Evolutionary conservation across 2,113 vertebrate genomes (phyloP).

Genomic region (Madoqua kirkii): DNA sequence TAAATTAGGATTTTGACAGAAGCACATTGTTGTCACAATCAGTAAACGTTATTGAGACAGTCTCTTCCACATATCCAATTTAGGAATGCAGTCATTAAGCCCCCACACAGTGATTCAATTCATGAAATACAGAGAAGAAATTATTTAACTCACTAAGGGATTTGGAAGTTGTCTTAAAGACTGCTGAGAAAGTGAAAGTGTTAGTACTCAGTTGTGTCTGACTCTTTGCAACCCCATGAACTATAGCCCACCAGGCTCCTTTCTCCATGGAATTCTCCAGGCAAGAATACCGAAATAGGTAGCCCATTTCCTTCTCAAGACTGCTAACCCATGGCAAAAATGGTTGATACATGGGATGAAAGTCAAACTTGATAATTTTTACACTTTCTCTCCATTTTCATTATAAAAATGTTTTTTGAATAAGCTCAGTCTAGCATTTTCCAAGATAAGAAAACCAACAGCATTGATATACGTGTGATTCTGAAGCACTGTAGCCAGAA

Average conservation of each 20-base stretch:
- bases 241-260: background rate
- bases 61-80: slow-evolving; percentile 56
- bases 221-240: background rate
- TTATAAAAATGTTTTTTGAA: background rate
- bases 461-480: background rate
- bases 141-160: background rate
- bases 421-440: background rate
- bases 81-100: slow-evolving; percentile 65
- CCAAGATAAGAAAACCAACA: background rate
- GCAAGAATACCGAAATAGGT: background rate
- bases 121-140: slow-evolving; percentile 36
- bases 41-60: slow-evolving; percentile 55
- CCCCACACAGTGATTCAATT: slow-evolving; percentile 11
- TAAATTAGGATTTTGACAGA: slow-evolving; percentile 36
- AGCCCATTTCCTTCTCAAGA: background rate
- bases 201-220: background rate
- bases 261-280: background rate
- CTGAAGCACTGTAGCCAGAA: background rate
- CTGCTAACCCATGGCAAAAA: slow-evolving; percentile 23
- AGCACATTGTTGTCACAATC: background rate
- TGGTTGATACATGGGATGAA: background rate
- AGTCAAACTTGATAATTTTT: background rate
- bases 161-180: slow-evolving; percentile 41
- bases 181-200: background rate
- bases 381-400: background rate